Base-by-base conservation (phyloP, 2,888 invertebrate genomes). In the Ptychoptera albimana region DNA sequence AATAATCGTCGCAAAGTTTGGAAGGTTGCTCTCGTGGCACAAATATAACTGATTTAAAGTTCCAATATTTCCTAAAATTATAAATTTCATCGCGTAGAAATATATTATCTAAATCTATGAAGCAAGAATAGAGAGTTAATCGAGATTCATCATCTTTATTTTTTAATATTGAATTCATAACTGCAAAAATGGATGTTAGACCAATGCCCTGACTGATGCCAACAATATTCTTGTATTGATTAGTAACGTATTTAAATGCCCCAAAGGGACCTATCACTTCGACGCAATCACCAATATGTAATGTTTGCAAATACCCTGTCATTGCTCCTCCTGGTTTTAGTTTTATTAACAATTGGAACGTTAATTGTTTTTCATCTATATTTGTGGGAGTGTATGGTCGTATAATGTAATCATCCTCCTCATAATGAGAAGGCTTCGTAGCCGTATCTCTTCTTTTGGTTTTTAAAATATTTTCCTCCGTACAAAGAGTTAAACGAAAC, bases 201-300 rank as follows among this genome's bases (percentile, higher is more conserved):
- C 84, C 86, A 16, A 84, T 81, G 1, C 86, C 86, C 57, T 83
- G 83, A 39, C 79, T 71, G 37, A 79, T 60, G 56, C 77, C 65
- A 2, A 71, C 49, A 13, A 75, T 52, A 46, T 60, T 48, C 48
- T 64, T 61, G 55, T 60, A 68, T 37, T 54, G 56, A 54, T 72
- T 71, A 12, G 59, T 61, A 46, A 56, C 54, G 31, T 74, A 59
- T 32, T 59, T 50, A 58, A 72, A 77, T 41, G 67, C 61, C 8
- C 82, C 82, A 63, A 79, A 80, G 1, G 85, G 83, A 1, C 86
- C 86, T 54, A 84, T 67, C 73, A 83, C 79, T 45, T 73, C 63
- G 9, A 79, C 73, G 38, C 62, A 49, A 44, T 73, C 69, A 2
- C 70, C 71, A 32, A 60, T 50, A 42, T 59, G 52, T 54, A 78